Evolutionary conservation across 2,888 invertebrate genomes (phyloP).

Genomic region (Orthosia gothica): DNA sequence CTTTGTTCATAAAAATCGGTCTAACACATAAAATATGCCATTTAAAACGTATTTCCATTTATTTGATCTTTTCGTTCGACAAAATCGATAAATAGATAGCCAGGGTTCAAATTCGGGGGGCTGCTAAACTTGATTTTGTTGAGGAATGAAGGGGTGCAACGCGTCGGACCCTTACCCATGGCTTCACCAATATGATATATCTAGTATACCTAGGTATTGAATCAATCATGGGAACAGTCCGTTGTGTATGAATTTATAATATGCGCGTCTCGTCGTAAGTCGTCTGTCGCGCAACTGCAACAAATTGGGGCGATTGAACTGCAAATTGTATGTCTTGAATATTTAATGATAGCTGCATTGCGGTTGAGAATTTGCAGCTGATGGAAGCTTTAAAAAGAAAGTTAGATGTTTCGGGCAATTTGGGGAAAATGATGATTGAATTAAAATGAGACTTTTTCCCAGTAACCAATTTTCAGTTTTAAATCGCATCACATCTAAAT

Average conservation of each 20-base stretch:
- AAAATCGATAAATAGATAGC: too few relatives aligned
- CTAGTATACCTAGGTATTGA: too few relatives aligned
- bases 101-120: too few relatives aligned
- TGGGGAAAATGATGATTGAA: not conserved
- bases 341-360: conserved; percentile 7
- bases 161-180: too few relatives aligned
- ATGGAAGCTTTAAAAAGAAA: not conserved
- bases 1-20: too few relatives aligned
- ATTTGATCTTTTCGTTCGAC: too few relatives aligned
- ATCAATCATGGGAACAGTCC: too few relatives aligned
- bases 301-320: not conserved
- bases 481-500: not conserved
- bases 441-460: not conserved
- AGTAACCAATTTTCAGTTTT: not conserved
- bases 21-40: too few relatives aligned
- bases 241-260: conserved; percentile 7
- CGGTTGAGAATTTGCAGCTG: not conserved
- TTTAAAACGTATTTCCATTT: too few relatives aligned
- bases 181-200: too few relatives aligned
- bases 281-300: not conserved
- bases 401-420: not conserved
- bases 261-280: not conserved
- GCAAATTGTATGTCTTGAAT: not conserved
- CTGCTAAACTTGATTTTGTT: too few relatives aligned
- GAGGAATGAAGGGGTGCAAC: too few relatives aligned